These are phyloP conservation scores for Nerophis lumbriciformis DNA, from an alignment of 2,113 vertebrate genomes.

Conservation along the genomic window DNA sequence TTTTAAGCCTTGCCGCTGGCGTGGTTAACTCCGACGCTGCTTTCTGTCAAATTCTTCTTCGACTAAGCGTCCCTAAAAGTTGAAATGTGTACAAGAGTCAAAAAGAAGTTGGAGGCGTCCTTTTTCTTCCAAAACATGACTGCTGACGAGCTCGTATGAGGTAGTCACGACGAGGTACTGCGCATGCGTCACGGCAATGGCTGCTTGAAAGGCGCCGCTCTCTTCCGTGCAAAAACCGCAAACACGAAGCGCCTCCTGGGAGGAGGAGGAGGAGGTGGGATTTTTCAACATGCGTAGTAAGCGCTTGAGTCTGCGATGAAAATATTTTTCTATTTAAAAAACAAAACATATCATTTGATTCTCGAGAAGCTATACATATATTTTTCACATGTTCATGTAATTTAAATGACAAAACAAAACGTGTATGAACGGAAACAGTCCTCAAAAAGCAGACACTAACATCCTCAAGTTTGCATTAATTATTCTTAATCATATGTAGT, in stretches of 20 bases:
- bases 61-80: not conserved
- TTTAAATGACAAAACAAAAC: too few species aligned
- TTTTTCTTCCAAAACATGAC: conserved; percentile 19
- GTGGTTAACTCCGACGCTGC: not conserved
- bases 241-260: too few species aligned
- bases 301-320: too few species aligned
- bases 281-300: too few species aligned
- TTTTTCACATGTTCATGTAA: too few species aligned
- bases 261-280: conserved; percentile 7
- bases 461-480: too few species aligned
- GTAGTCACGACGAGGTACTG: conserved; percentile 4
- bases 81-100: not conserved
- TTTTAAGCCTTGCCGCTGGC: not conserved
- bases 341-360: too few species aligned
- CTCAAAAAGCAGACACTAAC: too few species aligned
- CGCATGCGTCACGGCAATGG: conserved; percentile 45
- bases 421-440: too few species aligned
- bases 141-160: conserved; percentile 14
- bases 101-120: not conserved
- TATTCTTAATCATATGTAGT: too few species aligned
- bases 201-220: conserved; percentile 5
- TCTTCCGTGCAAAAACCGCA: not conserved
- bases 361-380: too few species aligned
- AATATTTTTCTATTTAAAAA: too few species aligned
- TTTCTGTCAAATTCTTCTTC: not conserved